phyloP scores from a whole-genome alignment of 2,113 vertebrate genomes.

The Nansenia antarctica region DNA sequence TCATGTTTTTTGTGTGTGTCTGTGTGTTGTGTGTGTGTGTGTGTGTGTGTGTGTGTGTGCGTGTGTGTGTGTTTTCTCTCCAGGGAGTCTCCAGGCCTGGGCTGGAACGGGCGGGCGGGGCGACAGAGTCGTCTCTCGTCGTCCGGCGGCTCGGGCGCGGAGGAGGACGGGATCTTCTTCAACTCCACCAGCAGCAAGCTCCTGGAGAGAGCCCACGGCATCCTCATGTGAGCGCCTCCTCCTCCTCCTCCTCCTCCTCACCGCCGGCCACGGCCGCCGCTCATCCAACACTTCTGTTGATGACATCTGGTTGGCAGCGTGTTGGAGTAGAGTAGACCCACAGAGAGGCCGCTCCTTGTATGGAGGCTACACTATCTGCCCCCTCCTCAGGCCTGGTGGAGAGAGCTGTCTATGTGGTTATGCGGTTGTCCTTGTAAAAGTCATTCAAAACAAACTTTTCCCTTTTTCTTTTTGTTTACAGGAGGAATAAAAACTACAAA shows the following conservation, averaged over 20 bases:
- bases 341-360: too few relatives aligned
- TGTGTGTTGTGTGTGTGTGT: background rate
- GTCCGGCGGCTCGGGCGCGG: constrained; percentile 72
- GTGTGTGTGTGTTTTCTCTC: constrained; percentile 35
- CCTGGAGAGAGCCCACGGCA: constrained; percentile 94
- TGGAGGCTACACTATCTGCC: too few relatives aligned
- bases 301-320: too few relatives aligned
- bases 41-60: background rate
- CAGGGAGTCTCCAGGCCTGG: constrained; percentile 76
- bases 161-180: constrained; percentile 92
- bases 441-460: background rate
- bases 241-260: background rate
- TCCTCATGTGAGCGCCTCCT: constrained; percentile 89
- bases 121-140: constrained; percentile 75
- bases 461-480: constrained; percentile 65
- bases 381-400: background rate
- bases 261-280: background rate
- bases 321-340: too few relatives aligned
- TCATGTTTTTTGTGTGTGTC: too few relatives aligned
- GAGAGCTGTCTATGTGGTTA: background rate
- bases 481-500: constrained; percentile 95
- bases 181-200: constrained; percentile 91
- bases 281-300: background rate
- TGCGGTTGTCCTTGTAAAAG: background rate
- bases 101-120: constrained; percentile 83